phyloP scores from a whole-genome alignment of 2,113 vertebrate species.

The Lampris incognitus region DNA sequence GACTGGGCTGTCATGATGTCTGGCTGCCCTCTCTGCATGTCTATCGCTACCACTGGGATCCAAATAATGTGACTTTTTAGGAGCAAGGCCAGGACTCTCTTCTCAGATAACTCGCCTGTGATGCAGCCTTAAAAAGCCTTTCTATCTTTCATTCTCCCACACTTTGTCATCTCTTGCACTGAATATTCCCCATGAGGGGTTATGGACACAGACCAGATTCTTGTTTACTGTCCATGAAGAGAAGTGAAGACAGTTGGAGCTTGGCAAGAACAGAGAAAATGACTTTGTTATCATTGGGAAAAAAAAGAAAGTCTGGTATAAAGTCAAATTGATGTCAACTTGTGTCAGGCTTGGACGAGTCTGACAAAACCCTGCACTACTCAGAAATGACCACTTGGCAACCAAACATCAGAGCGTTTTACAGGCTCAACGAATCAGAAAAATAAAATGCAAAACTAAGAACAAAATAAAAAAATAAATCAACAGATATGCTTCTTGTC shows the following conservation, averaged over 20 bases:
- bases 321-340: too few species aligned
- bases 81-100: slow-evolving; percentile 75
- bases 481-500: too few species aligned
- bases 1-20: slow-evolving; percentile 50
- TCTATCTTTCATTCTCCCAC: slow-evolving; percentile 63
- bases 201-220: slow-evolving; percentile 57
- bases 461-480: too few species aligned
- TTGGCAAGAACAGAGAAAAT: background rate
- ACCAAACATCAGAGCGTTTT: too few species aligned
- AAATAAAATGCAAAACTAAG: too few species aligned
- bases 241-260: background rate
- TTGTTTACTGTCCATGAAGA: slow-evolving; percentile 7
- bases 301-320: too few species aligned
- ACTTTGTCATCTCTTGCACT: slow-evolving; percentile 42
- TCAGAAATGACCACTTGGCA: too few species aligned
- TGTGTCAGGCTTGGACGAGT: too few species aligned
- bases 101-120: slow-evolving; percentile 64
- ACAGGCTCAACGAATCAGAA: too few species aligned
- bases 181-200: slow-evolving; percentile 43
- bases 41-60: slow-evolving; percentile 42
- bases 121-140: slow-evolving; percentile 55
- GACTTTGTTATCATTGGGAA: background rate
- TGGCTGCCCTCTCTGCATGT: slow-evolving; percentile 55
- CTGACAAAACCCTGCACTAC: too few species aligned
- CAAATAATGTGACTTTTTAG: slow-evolving; percentile 71